phyloP scores from a whole-genome alignment of 2,113 vertebrate species.

The Bos javanicus region DNA sequence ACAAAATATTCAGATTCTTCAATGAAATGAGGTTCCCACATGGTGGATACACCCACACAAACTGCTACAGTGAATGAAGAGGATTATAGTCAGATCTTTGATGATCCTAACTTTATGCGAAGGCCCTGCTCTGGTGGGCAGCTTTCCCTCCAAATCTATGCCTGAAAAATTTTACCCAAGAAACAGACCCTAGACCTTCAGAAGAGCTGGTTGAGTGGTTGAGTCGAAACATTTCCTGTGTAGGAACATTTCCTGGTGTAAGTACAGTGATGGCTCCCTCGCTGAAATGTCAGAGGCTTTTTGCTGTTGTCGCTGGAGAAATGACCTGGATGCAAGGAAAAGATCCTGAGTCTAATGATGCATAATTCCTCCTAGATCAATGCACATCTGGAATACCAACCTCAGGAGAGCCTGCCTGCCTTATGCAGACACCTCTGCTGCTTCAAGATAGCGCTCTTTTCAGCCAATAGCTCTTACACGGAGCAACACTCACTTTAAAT shows the following conservation, averaged over 20 bases:
- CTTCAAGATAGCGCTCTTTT: not conserved
- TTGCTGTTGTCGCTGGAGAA: not conserved
- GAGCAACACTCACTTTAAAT: constrained; percentile 62
- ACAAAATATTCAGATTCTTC: constrained; percentile 90
- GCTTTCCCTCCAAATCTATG: constrained; percentile 66
- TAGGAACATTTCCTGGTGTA: not conserved
- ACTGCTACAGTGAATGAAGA: constrained; percentile 81
- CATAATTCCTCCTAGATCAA: constrained; percentile 11
- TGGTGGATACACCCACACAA: constrained; percentile 89
- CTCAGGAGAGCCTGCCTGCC: constrained; percentile 29
- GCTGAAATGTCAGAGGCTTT: constrained; percentile 13
- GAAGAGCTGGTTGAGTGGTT: constrained; percentile 1
- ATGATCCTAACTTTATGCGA: constrained; percentile 76
- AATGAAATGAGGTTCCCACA: constrained; percentile 94
- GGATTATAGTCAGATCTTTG: constrained; percentile 74
- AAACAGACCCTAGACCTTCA: constrained; percentile 13
- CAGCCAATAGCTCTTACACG: constrained; percentile 14
- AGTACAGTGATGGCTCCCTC: not conserved
- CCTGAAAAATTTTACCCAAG: constrained; percentile 21
- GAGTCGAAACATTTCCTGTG: constrained; percentile 29
- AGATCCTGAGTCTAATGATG: not conserved
- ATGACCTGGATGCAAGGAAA: not conserved
- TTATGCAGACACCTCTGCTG: not conserved
- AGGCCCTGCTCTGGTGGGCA: constrained; percentile 68
- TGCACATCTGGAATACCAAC: not conserved